Conservation (phyloP, 2,113 vertebrate species). For the Oryzias woworae region DNA sequence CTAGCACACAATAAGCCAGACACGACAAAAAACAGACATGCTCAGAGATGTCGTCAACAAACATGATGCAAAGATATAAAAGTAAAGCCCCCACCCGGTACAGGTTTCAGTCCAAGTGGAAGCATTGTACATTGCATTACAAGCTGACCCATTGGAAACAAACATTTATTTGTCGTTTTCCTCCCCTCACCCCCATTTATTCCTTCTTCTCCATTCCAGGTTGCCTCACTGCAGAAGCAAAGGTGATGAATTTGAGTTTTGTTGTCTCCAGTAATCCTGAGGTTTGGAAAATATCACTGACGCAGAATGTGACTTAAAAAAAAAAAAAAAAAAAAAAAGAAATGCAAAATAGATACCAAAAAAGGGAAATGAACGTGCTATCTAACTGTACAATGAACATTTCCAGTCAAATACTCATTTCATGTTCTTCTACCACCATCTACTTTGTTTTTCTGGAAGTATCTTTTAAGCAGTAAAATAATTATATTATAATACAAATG, state of each 20-base stretch:
- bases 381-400: conserved; percentile 88
- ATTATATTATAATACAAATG: conserved; percentile 99
- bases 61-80: conserved; percentile 12
- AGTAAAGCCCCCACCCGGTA: conserved; percentile 15
- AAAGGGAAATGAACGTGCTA: conserved; percentile 75
- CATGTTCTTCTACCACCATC: conserved; percentile 90
- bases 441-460: conserved; percentile 92
- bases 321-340: conserved; percentile 71
- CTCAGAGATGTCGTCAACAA: conserved; percentile 31
- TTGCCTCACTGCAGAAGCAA: conserved; percentile 81
- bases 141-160: conserved; percentile 21
- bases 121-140: conserved; percentile 67
- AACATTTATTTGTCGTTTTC: conserved; percentile 18
- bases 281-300: conserved; percentile 88
- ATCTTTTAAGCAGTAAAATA: conserved; percentile 99
- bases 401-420: conserved; percentile 94
- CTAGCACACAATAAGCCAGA: conserved; percentile 37
- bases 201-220: conserved; percentile 49
- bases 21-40: conserved; percentile 63
- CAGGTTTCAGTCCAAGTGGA: conserved; percentile 74
- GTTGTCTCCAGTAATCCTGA: conserved; percentile 95
- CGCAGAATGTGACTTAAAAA: conserved; percentile 86
- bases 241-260: conserved; percentile 81
- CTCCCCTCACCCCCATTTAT: conserved; percentile 7
- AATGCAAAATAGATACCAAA: conserved; percentile 70